A percentile compares a stretch with the other conserved stretches of the same genome.
phyloP scores from a whole-genome alignment of 2,113 vertebrate genomes.

The Nanorana parkeri region DNA sequence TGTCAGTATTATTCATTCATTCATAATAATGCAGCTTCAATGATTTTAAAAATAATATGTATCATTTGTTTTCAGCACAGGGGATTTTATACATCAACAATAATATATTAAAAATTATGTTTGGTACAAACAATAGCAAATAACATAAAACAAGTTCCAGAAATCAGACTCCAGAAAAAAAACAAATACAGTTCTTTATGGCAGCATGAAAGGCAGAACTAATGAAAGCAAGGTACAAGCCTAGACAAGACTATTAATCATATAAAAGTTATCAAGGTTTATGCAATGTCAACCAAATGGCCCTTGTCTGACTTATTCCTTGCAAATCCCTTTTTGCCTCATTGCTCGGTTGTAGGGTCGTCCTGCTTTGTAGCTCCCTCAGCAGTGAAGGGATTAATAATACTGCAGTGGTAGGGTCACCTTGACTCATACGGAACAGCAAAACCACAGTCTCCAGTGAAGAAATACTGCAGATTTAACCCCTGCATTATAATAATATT shows the following conservation, averaged over 20 bases:
- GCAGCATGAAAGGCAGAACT: background rate
- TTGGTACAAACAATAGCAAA: too few species aligned
- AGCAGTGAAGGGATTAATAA: constrained; percentile 57
- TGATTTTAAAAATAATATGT: too few species aligned
- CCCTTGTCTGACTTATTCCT: constrained; percentile 40
- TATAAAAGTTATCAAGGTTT: constrained; percentile 35
- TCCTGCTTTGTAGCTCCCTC: constrained; percentile 48
- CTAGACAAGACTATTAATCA: constrained; percentile 25
- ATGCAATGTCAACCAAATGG: constrained; percentile 41
- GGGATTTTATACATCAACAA: too few species aligned
- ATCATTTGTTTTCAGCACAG: too few species aligned
- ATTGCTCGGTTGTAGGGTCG: constrained; percentile 47
- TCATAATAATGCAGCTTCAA: too few species aligned
- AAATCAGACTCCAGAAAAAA: too few species aligned
- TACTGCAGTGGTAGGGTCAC: constrained; percentile 51
- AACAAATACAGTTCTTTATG: background rate
- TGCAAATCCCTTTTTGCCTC: constrained; percentile 46
- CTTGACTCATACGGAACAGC: constrained; percentile 52
- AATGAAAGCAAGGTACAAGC: background rate
- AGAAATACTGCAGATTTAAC: constrained; percentile 51
- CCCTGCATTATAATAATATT: background rate
- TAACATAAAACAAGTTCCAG: too few species aligned
- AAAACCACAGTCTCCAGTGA: constrained; percentile 49
- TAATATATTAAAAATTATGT: too few species aligned
- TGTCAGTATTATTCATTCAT: too few species aligned